Conservation (phyloP, 2,797 vertebrate genomes). For the Acanthopagrus latus region DNA sequence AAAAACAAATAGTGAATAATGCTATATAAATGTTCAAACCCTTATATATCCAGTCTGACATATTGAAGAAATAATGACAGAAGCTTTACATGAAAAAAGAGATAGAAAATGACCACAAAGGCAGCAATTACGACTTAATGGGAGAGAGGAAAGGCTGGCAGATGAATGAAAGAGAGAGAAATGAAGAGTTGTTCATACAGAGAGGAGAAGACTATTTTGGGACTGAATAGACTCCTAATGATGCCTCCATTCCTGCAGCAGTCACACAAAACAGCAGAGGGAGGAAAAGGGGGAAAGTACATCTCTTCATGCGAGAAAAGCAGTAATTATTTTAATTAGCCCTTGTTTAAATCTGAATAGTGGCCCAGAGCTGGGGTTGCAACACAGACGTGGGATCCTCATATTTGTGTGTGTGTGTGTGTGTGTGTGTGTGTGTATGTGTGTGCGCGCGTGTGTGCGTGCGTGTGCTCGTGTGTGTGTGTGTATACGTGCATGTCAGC, state of each 20-base stretch:
- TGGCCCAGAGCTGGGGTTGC: conserved; percentile 59
- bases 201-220: conserved; percentile 36
- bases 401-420: conserved; percentile 5
- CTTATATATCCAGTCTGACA: not conserved
- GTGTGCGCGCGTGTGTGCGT: conserved; percentile 6
- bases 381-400: conserved; percentile 30
- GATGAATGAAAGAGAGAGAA: conserved; percentile 12
- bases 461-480: conserved; percentile 2
- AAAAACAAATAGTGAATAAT: too few relatives aligned
- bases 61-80: not conserved
- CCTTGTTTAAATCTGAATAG: conserved; percentile 73
- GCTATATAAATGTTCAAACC: too few relatives aligned
- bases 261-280: conserved; percentile 42
- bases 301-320: conserved; percentile 68
- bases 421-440: conserved; percentile 6
- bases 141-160: conserved; percentile 21
- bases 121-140: conserved; percentile 32
- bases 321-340: conserved; percentile 84
- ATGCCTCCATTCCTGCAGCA: conserved; percentile 62
- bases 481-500: not conserved
- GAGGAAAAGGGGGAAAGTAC: conserved; percentile 14
- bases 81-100: not conserved
- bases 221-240: conserved; percentile 67
- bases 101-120: conserved; percentile 10
- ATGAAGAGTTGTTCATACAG: conserved; percentile 9